Conservation (phyloP, 2,797 vertebrate genomes). For the Apogon talboti region DNA sequence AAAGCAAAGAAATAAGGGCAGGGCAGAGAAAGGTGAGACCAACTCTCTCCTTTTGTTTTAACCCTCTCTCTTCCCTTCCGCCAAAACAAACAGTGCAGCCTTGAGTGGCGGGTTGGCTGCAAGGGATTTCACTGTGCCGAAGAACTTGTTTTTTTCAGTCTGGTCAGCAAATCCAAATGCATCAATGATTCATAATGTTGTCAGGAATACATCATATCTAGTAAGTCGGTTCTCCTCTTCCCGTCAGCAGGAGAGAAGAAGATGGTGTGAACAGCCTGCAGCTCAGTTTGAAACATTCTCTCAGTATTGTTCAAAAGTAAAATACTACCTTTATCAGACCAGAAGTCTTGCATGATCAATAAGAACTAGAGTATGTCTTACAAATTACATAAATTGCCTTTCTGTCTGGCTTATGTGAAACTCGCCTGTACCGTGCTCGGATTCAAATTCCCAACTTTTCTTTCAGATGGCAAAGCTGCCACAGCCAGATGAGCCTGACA, state of each 20-base stretch:
- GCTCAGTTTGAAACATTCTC: slow-evolving; percentile 23
- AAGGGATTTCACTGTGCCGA: slow-evolving; percentile 39
- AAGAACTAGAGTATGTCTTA: slow-evolving; percentile 5
- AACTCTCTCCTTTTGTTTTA: slow-evolving; percentile 22
- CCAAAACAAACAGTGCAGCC: slow-evolving; percentile 47
- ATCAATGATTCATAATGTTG: slow-evolving; percentile 83
- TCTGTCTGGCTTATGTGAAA: slow-evolving; percentile 19
- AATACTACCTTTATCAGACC: slow-evolving; percentile 14
- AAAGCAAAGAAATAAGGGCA: slow-evolving; percentile 42
- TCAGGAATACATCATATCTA: slow-evolving; percentile 65
- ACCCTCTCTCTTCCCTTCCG: slow-evolving; percentile 18
- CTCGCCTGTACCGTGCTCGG: slow-evolving; percentile 35
- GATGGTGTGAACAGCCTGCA: slow-evolving; percentile 35
- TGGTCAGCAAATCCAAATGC: slow-evolving; percentile 74
- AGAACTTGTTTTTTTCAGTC: slow-evolving; percentile 52
- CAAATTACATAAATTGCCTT: slow-evolving; percentile 37
- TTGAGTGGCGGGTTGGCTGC: slow-evolving; percentile 43
- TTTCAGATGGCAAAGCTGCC: slow-evolving; percentile 32
- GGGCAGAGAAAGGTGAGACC: slow-evolving; percentile 19
- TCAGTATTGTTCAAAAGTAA: slow-evolving; percentile 15
- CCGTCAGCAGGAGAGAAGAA: slow-evolving; percentile 50
- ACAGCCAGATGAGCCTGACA: slow-evolving; percentile 43
- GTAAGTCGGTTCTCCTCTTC: slow-evolving; percentile 45
- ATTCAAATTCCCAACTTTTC: slow-evolving; percentile 45
- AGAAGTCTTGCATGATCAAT: slow-evolving; percentile 6